Evolutionary conservation across 2,888 invertebrate genomes (phyloP).

Genomic region (Lycophotia porphyrea): DNA sequence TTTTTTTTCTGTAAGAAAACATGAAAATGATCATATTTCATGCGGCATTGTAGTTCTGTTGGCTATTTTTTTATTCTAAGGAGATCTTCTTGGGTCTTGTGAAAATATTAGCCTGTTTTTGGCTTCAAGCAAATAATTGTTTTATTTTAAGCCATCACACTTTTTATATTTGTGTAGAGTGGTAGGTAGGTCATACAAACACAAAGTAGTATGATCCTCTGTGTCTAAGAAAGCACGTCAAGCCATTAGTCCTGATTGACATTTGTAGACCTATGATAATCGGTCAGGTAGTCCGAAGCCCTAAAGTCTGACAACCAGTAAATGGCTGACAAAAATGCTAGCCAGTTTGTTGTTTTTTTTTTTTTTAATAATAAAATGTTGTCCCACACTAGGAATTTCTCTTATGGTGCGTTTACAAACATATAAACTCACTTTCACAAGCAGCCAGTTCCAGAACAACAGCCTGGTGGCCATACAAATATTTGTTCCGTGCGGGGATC

Average conservation of each 20-base stretch:
- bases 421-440: no score
- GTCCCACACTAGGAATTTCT: no score
- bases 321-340: no score
- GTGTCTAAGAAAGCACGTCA: neutral
- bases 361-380: no score
- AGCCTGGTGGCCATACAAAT: no score
- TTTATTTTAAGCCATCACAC: neutral
- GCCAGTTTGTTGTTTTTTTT: no score
- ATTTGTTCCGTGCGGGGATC: no score
- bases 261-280: neutral
- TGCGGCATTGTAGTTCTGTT: conserved; percentile 4
- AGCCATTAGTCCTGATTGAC: neutral
- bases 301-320: no score
- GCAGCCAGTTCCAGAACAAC: no score
- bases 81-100: neutral
- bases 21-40: conserved; percentile 34
- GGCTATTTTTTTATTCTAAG: conserved; percentile 1
- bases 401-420: no score
- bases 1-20: conserved; percentile 17
- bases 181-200: no score
- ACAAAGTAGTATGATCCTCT: neutral
- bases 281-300: neutral
- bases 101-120: neutral
- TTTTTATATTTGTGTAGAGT: neutral
- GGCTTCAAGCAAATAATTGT: neutral